Evolutionary conservation across 2,888 invertebrate genomes (phyloP), one percentile per base, ranked within the genome.

Genomic region (Apamea anceps): DNA sequence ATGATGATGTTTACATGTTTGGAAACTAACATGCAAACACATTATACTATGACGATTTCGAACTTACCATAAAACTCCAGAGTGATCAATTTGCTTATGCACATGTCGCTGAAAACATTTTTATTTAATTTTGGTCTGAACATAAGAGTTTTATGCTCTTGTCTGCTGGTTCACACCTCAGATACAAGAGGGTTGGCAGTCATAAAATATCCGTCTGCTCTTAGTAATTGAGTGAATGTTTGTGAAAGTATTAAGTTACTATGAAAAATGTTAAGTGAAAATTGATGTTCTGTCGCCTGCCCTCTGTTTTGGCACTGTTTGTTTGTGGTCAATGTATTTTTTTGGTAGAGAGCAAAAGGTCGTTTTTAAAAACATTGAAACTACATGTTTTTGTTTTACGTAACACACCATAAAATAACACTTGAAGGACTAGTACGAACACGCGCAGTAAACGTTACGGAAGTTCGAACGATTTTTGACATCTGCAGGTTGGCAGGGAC

Each of bases 91-190:
- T 83, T 66, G 15, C 54, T 7, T 48, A 66, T 45, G 37, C 48
- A 57, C 13, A 32, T 21, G 5, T 42, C 15, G 8, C 37, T n/a
- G 15, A 8, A 45, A 70, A 70, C 25, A 67, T 65, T 77, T 74
- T 65, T 80, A 75, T 76, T 66, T 15, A 57, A 72, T 65, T 80
- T 75, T 75, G n/a, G 67, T 77, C 37, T 15, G 32, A 62, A 54
- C 37, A 72, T 80, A 84, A 84, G 80, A 80, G 1, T 65, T 77
- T 84, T 80, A 84, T 65, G 25, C 2, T 28, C 37, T 0, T 54
- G 63, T 72, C 74, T 63, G 45, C 75, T 60, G 51, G 60, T 68
- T 72, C 80, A 65, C 72, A 75, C 80, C 45, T 75, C 37, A 77
- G 8, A 80, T 77, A 62, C 63, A 62, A 77, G 57, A 62, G 72